Conservation (phyloP, 1,140 invertebrate genomes). For the Cyclina sinensis region DNA sequence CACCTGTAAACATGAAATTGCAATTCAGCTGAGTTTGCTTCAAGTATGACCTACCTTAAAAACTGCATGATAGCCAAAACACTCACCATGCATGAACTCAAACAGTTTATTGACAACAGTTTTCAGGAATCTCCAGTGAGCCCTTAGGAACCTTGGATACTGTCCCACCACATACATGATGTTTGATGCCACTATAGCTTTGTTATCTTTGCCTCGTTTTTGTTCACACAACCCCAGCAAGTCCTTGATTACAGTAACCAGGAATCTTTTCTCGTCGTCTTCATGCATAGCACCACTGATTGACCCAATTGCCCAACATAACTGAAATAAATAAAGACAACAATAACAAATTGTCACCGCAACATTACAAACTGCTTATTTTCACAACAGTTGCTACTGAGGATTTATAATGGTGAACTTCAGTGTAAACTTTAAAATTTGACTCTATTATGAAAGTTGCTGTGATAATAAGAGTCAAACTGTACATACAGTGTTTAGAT, state of each 20-base stretch:
- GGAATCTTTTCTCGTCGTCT: constrained; percentile 99
- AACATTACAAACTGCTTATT: no score
- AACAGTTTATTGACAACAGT: constrained; percentile 99
- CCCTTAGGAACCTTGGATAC: constrained; percentile 98
- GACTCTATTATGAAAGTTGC: no score
- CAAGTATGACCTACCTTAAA: no score
- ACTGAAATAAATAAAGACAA: constrained; percentile 84
- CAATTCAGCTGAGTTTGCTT: no score
- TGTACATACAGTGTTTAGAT: constrained; percentile 96
- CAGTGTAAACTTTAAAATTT: no score
- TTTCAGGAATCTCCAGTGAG: constrained; percentile 99
- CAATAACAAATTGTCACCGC: no score
- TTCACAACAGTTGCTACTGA: no score
- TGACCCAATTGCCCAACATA: constrained; percentile 99
- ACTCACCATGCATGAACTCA: constrained; percentile 99
- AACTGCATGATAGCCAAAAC: no score
- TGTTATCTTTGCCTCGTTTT: constrained; percentile 99
- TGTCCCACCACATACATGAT: constrained; percentile 99
- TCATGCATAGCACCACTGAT: constrained; percentile 99
- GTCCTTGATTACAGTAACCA: constrained; percentile 99
- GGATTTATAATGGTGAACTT: no score
- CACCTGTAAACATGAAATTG: no score
- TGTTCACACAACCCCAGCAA: constrained; percentile 99
- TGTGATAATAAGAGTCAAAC: no score
- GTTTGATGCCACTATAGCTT: constrained; percentile 99